Evolutionary conservation across 2,113 vertebrate genomes (phyloP).

Genomic region (Channa maculata): DNA sequence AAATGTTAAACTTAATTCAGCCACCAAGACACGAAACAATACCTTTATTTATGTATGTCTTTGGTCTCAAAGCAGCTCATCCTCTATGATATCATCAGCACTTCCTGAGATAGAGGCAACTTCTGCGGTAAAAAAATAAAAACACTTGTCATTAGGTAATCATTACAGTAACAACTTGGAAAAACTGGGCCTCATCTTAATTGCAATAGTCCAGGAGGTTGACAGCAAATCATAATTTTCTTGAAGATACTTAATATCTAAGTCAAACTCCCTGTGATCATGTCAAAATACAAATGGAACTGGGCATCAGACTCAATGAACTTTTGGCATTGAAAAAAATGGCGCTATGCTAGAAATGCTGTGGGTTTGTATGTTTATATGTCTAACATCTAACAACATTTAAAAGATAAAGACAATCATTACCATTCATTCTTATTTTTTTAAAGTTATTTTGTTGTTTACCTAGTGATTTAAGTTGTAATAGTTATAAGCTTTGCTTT

Average conservation of each 20-base stretch:
- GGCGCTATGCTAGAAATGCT: too few relatives aligned
- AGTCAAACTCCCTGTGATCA: too few relatives aligned
- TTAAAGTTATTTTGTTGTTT: too few relatives aligned
- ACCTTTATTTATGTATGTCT: slow-evolving; percentile 31
- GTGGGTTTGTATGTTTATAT: too few relatives aligned
- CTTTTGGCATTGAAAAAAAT: too few relatives aligned
- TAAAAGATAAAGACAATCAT: too few relatives aligned
- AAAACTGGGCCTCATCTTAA: background rate
- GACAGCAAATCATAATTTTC: background rate
- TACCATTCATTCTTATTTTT: too few relatives aligned
- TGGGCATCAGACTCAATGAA: background rate
- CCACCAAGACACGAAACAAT: background rate
- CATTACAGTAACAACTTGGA: background rate
- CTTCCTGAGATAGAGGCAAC: slow-evolving; percentile 85
- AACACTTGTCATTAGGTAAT: background rate
- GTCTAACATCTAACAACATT: too few relatives aligned
- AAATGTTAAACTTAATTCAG: background rate
- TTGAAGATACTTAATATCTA: too few relatives aligned
- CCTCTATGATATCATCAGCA: slow-evolving; percentile 78
- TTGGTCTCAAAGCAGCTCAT: slow-evolving; percentile 78
- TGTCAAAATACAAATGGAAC: background rate
- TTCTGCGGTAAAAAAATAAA: slow-evolving; percentile 65
- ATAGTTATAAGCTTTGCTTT: too few relatives aligned
- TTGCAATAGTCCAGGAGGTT: background rate
- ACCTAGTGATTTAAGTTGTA: too few relatives aligned